Evolutionary conservation across 2,113 vertebrate species (phyloP).

Genomic region (Anseranas semipalmata): DNA sequence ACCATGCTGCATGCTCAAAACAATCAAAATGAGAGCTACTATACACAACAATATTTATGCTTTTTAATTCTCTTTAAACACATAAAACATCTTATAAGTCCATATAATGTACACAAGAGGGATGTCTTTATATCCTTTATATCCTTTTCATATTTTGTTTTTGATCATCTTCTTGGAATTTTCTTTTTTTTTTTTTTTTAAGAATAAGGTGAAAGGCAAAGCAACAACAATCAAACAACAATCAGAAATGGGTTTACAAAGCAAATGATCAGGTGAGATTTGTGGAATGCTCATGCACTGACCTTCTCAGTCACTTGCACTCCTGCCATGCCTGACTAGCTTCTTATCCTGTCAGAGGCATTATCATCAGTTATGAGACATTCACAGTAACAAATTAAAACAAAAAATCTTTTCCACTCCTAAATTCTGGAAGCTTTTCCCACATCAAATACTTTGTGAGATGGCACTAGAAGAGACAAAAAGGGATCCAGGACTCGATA

Average conservation of each 20-base stretch:
- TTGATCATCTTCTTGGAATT: not conserved
- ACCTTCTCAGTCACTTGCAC: not conserved
- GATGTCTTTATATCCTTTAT: not conserved
- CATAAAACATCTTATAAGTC: not conserved
- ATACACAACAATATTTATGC: not conserved
- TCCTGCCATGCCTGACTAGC: not conserved
- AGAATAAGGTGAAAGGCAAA: not conserved
- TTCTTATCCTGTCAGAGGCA: not conserved
- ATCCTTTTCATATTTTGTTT: not conserved
- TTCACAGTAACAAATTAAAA: not conserved
- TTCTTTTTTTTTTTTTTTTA: not conserved
- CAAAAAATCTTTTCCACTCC: not conserved
- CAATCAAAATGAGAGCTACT: not conserved
- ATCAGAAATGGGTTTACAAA: not conserved
- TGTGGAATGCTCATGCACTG: not conserved
- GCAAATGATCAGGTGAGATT: not conserved
- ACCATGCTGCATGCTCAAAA: not conserved
- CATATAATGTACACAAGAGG: not conserved
- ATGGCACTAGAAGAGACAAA: not conserved
- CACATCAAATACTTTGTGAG: not conserved
- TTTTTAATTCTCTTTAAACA: not conserved
- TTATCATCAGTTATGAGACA: not conserved
- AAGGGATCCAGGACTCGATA: not conserved
- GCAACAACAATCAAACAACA: not conserved
- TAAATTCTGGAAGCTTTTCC: not conserved